phyloP scores from a whole-genome alignment of 1,140 invertebrate species.

The Drosophila ohnishii region DNA sequence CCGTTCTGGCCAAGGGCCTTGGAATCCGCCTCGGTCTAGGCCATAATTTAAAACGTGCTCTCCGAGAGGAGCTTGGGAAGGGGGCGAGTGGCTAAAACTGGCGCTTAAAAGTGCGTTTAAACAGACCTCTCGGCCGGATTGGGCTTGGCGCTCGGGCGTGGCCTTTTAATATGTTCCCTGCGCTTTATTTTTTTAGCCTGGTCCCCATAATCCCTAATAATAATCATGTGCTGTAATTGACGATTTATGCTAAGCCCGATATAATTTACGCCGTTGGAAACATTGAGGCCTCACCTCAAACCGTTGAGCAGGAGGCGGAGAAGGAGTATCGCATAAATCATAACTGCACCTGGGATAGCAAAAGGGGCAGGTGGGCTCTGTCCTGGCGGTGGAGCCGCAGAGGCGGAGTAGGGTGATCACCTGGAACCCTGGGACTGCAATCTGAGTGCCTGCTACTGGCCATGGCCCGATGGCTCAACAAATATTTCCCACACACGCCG shows the following conservation, averaged over 20 bases:
- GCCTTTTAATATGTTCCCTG: constrained; percentile 34
- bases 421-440: constrained; percentile 19
- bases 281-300: constrained; percentile 60
- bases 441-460: constrained; percentile 52
- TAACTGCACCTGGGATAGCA: constrained; percentile 71
- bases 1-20: constrained; percentile 8
- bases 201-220: constrained; percentile 75
- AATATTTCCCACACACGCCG: constrained; percentile 73
- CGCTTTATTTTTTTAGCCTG: constrained; percentile 11
- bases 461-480: constrained; percentile 44
- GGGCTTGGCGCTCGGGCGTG: constrained; percentile 74
- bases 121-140: constrained; percentile 66
- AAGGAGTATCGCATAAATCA: constrained; percentile 66
- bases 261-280: constrained; percentile 79
- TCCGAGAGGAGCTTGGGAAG: constrained; percentile 16
- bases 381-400: background rate
- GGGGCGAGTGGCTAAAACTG: constrained; percentile 58
- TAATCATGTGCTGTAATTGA: constrained; percentile 80
- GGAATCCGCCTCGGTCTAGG: constrained; percentile 35
- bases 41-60: constrained; percentile 60
- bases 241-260: constrained; percentile 80
- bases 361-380: constrained; percentile 19
- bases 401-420: constrained; percentile 13
- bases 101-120: constrained; percentile 73
- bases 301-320: constrained; percentile 21